Evolutionary conservation across 2,797 vertebrate species (phyloP).

Genomic region (Odontamblyopus lacepedii): DNA sequence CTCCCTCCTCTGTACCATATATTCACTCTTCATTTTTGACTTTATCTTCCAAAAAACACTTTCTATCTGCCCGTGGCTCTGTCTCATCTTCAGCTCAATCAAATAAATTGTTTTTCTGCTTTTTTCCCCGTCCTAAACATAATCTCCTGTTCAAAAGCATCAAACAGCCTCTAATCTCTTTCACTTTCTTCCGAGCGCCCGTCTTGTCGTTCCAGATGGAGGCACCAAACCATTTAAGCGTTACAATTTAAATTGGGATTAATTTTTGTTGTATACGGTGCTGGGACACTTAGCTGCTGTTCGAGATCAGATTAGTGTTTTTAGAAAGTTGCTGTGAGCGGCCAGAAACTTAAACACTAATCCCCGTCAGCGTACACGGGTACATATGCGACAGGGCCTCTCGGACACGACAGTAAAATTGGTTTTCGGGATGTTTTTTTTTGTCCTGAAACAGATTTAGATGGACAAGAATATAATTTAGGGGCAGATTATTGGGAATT

Average conservation of each 20-base stretch:
- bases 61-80: slow-evolving; percentile 31
- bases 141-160: slow-evolving; percentile 75
- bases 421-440: slow-evolving; percentile 40
- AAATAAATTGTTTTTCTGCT: slow-evolving; percentile 39
- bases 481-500: neutral
- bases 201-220: slow-evolving; percentile 65
- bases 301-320: slow-evolving; percentile 66
- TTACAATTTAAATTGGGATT: slow-evolving; percentile 59
- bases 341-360: slow-evolving; percentile 62
- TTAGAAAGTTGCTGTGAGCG: slow-evolving; percentile 54
- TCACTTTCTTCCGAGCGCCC: slow-evolving; percentile 50
- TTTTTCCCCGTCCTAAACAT: slow-evolving; percentile 45
- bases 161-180: slow-evolving; percentile 53
- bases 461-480: slow-evolving; percentile 35
- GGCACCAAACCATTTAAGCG: slow-evolving; percentile 69
- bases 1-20: too few relatives aligned
- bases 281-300: slow-evolving; percentile 61
- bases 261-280: slow-evolving; percentile 38
- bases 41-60: neutral
- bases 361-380: slow-evolving; percentile 46
- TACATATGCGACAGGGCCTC: slow-evolving; percentile 61
- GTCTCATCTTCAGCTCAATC: slow-evolving; percentile 40
- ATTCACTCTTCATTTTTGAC: neutral
- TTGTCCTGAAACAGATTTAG: slow-evolving; percentile 51
- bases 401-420: slow-evolving; percentile 54